Percentiles rank a stretch among this genome's conserved stretches.
Conservation (phyloP, 2,888 invertebrate species). For the Sphinx pinastri region DNA sequence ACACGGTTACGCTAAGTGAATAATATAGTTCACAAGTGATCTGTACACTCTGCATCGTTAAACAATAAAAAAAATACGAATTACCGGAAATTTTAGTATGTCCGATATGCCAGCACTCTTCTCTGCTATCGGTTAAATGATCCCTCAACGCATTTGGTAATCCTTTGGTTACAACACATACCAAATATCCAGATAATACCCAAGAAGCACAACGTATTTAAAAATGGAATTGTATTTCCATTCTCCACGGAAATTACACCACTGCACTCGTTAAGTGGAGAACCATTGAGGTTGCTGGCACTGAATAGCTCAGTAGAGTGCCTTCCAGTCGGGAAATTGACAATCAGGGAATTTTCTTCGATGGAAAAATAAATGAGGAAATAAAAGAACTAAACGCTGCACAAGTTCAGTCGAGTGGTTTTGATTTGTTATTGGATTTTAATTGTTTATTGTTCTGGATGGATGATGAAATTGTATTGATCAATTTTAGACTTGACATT, state of each 20-base stretch:
- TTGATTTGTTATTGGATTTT: constrained; percentile 8
- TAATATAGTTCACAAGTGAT: too few species aligned
- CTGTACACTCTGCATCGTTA: too few species aligned
- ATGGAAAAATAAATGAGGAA: constrained; percentile 17
- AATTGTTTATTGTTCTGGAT: neutral
- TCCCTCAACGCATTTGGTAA: too few species aligned
- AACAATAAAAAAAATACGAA: too few species aligned
- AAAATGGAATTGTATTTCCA: constrained; percentile 12
- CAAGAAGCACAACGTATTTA: neutral
- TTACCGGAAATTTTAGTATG: too few species aligned
- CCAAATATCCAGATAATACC: neutral
- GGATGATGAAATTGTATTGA: neutral
- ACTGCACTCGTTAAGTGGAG: constrained; percentile 25
- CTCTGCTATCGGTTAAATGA: too few species aligned
- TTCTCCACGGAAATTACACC: constrained; percentile 23
- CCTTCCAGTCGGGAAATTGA: constrained; percentile 24
- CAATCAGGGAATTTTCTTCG: constrained; percentile 20
- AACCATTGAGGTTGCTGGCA: constrained; percentile 23
- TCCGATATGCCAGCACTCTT: too few species aligned
- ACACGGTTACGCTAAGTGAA: too few species aligned
- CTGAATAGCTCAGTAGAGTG: constrained; percentile 17
- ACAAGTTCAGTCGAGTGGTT: neutral
- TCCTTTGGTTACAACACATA: too few species aligned
- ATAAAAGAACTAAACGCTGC: constrained; percentile 1
- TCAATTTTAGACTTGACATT: too few species aligned